Conservation (phyloP, 2,113 vertebrate genomes). For the Spermophilus dauricus region DNA sequence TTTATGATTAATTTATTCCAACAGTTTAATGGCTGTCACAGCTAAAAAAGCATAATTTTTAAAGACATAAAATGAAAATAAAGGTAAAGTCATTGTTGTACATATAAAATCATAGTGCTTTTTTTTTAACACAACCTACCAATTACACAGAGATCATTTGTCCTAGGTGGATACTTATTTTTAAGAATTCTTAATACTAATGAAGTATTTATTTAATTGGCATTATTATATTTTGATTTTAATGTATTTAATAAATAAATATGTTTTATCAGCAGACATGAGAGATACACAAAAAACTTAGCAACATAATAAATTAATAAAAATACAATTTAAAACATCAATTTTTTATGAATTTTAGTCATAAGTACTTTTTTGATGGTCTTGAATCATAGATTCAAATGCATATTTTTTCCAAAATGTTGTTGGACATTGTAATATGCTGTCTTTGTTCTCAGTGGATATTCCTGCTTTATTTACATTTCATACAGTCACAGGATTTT, state of each 20-base stretch:
- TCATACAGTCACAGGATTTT: not conserved
- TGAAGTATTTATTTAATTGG: not conserved
- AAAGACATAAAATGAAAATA: not conserved
- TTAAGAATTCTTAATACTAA: not conserved
- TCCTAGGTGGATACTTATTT: not conserved
- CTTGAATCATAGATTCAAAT: not conserved
- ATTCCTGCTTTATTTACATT: not conserved
- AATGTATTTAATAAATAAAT: not conserved
- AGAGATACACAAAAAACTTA: not conserved
- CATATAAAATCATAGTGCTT: not conserved
- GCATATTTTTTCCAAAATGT: not conserved
- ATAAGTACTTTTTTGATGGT: no score
- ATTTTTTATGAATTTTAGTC: not conserved
- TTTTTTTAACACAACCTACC: not conserved
- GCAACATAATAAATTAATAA: not conserved
- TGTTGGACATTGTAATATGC: not conserved
- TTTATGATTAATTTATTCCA: not conserved
- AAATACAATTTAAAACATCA: not conserved
- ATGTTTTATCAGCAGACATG: not conserved
- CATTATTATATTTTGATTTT: not conserved
- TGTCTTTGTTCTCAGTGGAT: not conserved
- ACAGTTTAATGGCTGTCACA: not conserved
- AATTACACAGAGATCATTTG: not conserved
- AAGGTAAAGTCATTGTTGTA: not conserved
- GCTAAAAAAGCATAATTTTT: not conserved